These are phyloP conservation scores for Zalophus californianus DNA, from an alignment of 2,797 vertebrate genomes.

Conservation along the genomic window DNA sequence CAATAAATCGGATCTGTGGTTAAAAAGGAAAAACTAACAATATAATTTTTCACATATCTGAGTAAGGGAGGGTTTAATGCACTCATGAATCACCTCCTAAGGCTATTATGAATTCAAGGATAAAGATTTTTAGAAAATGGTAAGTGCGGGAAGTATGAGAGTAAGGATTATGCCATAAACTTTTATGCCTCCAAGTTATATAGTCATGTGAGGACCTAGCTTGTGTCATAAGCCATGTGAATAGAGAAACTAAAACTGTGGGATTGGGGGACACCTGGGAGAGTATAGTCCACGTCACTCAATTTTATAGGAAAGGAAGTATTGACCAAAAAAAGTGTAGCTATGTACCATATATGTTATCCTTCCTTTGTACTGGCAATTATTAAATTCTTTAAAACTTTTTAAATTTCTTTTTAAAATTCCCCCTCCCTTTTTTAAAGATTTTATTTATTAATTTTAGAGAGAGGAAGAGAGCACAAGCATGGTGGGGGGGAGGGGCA, in stretches of 20 bases:
- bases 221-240: not conserved
- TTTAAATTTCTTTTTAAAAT: not conserved
- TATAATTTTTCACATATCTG: not conserved
- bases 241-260: not conserved
- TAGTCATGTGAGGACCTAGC: not conserved
- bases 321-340: not conserved
- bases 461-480: not conserved
- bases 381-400: not conserved
- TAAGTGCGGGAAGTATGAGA: constrained; percentile 38
- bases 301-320: not conserved
- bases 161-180: not conserved
- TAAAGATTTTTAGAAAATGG: not conserved
- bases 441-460: not conserved
- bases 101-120: constrained; percentile 6
- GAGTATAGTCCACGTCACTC: not conserved
- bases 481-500: not conserved
- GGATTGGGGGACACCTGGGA: not conserved
- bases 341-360: not conserved
- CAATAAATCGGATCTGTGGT: not conserved
- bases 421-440: not conserved
- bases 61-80: constrained; percentile 10
- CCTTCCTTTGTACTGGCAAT: not conserved
- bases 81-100: constrained; percentile 57
- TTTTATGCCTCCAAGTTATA: not conserved
- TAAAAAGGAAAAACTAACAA: not conserved